Conservation (phyloP, 37 sponge, comb jelly and placozoan species). For the Beroe forskalii region DNA sequence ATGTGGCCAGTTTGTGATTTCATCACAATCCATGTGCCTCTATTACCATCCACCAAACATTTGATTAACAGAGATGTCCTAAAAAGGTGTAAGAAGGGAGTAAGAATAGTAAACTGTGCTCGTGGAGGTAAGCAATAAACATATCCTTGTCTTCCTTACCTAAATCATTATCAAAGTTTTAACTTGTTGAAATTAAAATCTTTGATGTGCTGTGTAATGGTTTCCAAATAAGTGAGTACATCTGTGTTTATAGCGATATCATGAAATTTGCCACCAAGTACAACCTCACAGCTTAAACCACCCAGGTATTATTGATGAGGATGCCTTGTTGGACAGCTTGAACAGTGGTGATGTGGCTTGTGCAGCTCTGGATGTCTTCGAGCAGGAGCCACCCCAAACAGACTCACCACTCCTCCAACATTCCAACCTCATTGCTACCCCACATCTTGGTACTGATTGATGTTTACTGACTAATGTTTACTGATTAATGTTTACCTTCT, state of each 20-base stretch:
- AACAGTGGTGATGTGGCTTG: constrained; percentile 75
- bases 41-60: constrained; percentile 83
- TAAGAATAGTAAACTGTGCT: constrained; percentile 86
- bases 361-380: constrained; percentile 93
- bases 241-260: too few species aligned
- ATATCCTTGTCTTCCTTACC: too few species aligned
- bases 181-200: too few species aligned
- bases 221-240: too few species aligned
- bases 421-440: constrained; percentile 72
- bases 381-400: constrained; percentile 79
- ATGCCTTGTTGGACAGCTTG: constrained; percentile 75
- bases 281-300: too few species aligned
- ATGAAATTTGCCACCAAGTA: too few species aligned
- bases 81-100: constrained; percentile 80
- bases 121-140: constrained; percentile 87
- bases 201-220: too few species aligned
- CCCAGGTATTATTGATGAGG: constrained; percentile 84
- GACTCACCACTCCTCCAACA: constrained; percentile 13
- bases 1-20: constrained; percentile 88
- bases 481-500: too few species aligned
- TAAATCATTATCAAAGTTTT: too few species aligned
- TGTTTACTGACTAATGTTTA: too few species aligned
- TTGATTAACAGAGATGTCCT: constrained; percentile 74
- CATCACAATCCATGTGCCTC: constrained; percentile 92
- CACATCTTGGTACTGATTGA: constrained; percentile 77